Evolutionary conservation across 2,888 invertebrate genomes (phyloP), one percentile per base, ranked within the genome.

Genomic region (Aphodius sticticus): DNA sequence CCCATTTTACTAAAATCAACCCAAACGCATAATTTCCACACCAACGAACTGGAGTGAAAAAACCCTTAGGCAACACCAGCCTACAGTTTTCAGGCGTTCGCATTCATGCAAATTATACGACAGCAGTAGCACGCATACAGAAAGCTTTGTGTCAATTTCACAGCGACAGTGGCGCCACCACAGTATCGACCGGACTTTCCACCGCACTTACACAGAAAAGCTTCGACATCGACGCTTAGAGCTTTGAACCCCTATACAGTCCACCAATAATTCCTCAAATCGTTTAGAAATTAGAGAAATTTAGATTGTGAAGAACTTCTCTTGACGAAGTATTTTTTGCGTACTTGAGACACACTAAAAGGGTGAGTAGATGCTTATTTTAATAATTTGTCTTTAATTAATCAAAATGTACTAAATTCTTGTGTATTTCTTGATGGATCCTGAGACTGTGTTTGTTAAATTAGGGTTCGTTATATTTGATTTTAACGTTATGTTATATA

Each of bases 121-220:
- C 7, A 7, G 53, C 9, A 53, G 53, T 53, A 53, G 53, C 53
- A 53, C 53, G 53, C 53, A 53, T 53, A 53, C 53, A 53, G 53
- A 12, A 12, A 53, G 53, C 53, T 53, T 53, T 53, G 53, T 53
- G 53, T 9, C 53, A 53, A 53, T 53, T 53, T 53, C n/a, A n/a
- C 74, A 74, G 74, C 6, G 12, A 1, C 6, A 12, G 53, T n/a
- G 74, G 74, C 74, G 74, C 74, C 74, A 74, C 74, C 74, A 37
- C 36, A 12, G 35, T 74, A 74, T 74, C 74, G 74, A 74, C 74
- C 74, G 35, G 74, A 7, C 36, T 35, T 37, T 74, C 37, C 74
- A 26, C n/a, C 37, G 74, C 37, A 74, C 74, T 36, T 35, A 74
- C 74, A 37, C 74, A 74, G 74, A 74, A 74, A 74, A 74, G 74